These are phyloP conservation scores for Chaetops frenatus DNA, from an alignment of 2,113 vertebrate species.

Conservation along the genomic window DNA sequence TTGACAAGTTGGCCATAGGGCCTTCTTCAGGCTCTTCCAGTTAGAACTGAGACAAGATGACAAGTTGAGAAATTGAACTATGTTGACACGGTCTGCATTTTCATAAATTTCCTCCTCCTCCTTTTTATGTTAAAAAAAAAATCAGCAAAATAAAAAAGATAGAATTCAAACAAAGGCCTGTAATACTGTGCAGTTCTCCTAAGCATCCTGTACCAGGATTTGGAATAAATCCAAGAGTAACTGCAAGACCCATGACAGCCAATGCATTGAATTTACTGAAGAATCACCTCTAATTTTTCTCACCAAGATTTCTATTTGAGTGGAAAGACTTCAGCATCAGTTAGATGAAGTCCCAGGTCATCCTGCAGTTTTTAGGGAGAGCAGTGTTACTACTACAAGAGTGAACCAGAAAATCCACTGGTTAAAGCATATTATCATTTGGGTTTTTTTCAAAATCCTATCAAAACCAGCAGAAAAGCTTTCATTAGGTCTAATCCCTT, in stretches of 20 bases:
- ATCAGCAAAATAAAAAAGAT: background rate
- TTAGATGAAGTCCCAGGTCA: background rate
- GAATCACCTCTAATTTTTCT: slow-evolving; percentile 21
- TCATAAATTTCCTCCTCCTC: background rate
- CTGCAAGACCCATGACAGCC: background rate
- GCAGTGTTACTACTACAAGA: background rate
- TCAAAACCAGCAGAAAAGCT: background rate
- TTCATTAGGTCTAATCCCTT: background rate
- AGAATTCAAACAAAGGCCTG: background rate
- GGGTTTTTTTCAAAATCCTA: background rate
- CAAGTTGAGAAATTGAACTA: slow-evolving; percentile 21
- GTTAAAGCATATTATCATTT: background rate
- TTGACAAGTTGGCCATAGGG: slow-evolving; percentile 64
- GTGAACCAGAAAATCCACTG: background rate
- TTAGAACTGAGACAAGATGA: slow-evolving; percentile 37
- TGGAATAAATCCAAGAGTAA: background rate
- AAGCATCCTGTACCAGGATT: background rate
- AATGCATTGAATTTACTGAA: background rate
- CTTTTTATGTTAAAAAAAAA: background rate
- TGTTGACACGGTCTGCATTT: slow-evolving; percentile 24
- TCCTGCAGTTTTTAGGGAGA: background rate
- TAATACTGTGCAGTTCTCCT: background rate
- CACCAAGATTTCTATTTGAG: background rate
- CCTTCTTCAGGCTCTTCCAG: slow-evolving; percentile 43
- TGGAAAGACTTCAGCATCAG: slow-evolving; percentile 8